phyloP scores from a whole-genome alignment of 2,888 invertebrate genomes.

The Cheilosia grossa region DNA sequence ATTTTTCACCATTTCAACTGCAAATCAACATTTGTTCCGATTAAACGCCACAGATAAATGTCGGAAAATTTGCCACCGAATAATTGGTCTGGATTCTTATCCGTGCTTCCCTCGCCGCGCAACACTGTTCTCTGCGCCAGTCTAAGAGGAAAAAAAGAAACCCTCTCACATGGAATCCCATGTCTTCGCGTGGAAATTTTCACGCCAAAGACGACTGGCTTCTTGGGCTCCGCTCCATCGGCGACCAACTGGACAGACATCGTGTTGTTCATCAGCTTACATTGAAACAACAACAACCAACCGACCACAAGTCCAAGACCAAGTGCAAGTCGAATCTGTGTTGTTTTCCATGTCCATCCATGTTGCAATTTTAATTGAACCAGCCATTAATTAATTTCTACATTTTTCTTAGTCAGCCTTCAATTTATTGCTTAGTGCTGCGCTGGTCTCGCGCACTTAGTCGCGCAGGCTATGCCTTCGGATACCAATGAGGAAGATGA shows the following conservation, averaged over 20 bases:
- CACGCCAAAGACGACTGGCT: constrained; percentile 32
- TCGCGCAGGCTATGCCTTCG: not conserved
- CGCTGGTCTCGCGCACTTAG: constrained; percentile 29
- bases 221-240: constrained; percentile 15
- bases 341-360: constrained; percentile 79
- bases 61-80: constrained; percentile 74
- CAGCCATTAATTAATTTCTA: constrained; percentile 83
- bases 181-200: constrained; percentile 49
- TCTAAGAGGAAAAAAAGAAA: not conserved
- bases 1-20: constrained; percentile 32
- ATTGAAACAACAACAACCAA: constrained; percentile 40
- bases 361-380: constrained; percentile 83
- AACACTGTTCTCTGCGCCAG: not conserved
- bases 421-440: constrained; percentile 65
- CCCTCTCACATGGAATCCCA: constrained; percentile 1
- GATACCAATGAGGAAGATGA: constrained; percentile 46
- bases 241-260: constrained; percentile 32
- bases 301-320: constrained; percentile 1
- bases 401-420: constrained; percentile 75
- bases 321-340: constrained; percentile 55
- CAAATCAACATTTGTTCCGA: constrained; percentile 58
- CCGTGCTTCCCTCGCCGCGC: constrained; percentile 54
- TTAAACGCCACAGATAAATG: constrained; percentile 52
- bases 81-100: constrained; percentile 81
- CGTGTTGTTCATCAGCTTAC: constrained; percentile 69